Conservation (phyloP, 2,888 invertebrate genomes). For the Seira ritae region DNA sequence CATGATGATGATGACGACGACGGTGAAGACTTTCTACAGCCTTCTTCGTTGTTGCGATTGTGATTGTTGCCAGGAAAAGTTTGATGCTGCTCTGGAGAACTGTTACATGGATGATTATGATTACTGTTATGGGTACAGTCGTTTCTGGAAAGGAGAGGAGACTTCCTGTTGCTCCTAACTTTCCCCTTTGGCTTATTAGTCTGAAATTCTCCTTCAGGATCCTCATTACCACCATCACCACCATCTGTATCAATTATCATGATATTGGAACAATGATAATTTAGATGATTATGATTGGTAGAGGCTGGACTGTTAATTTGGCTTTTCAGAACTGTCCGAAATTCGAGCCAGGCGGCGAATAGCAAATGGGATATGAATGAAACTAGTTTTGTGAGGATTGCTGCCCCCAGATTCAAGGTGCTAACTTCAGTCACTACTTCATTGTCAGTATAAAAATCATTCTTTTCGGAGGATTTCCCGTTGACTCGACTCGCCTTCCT, state of each 20-base stretch:
- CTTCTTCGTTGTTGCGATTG: no score
- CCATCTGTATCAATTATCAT: not conserved
- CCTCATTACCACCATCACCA: not conserved
- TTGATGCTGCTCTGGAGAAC: not conserved
- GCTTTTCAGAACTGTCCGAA: no score
- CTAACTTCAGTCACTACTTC: not conserved
- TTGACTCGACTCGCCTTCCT: not conserved
- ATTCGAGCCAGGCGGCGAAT: not conserved
- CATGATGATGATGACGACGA: no score
- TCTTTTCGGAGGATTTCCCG: not conserved
- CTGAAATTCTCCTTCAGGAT: not conserved
- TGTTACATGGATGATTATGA: not conserved
- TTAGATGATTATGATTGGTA: no score
- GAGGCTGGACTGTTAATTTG: no score
- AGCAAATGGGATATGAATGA: no score
- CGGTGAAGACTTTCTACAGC: no score
- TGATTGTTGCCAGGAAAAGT: not conserved
- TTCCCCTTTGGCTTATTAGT: not conserved
- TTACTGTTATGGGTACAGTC: not conserved
- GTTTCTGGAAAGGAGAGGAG: not conserved
- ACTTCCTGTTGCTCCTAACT: not conserved
- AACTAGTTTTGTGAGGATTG: no score
- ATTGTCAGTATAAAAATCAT: not conserved
- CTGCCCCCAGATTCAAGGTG: not conserved
- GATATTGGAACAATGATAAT: no score